phyloP scores from a whole-genome alignment of 1,140 invertebrate genomes.

The Pseudomyrmex cubaensis region DNA sequence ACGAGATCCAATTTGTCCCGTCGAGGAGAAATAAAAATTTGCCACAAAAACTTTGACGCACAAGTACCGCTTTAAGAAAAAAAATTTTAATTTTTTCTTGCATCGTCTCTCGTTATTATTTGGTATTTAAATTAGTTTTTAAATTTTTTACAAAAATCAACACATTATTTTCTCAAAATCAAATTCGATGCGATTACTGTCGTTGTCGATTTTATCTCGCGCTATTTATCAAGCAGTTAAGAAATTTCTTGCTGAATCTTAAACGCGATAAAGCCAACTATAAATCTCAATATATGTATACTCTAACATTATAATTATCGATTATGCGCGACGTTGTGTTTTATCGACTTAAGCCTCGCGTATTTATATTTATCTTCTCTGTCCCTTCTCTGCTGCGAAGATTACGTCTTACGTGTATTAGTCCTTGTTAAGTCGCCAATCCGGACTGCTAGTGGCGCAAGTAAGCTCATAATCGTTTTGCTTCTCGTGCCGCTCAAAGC shows the following conservation, averaged over 20 bases:
- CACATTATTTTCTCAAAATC: too few species aligned
- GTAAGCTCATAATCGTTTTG: conserved; percentile 73
- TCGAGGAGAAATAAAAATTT: background rate
- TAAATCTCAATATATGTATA: too few species aligned
- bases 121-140: too few species aligned
- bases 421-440: conserved; percentile 51
- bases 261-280: too few species aligned
- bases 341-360: too few species aligned
- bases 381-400: background rate
- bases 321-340: background rate
- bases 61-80: background rate
- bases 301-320: background rate
- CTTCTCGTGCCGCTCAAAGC: conserved; percentile 61
- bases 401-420: conserved; percentile 32
- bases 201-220: too few species aligned
- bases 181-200: too few species aligned
- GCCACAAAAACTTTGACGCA: background rate
- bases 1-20: conserved; percentile 3
- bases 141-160: too few species aligned
- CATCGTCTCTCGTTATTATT: too few species aligned
- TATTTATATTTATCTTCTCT: background rate
- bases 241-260: too few species aligned
- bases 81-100: background rate
- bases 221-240: too few species aligned
- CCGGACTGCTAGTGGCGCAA: conserved; percentile 26